Conservation (phyloP, 2,113 vertebrate species). For the Piprites chloris region DNA sequence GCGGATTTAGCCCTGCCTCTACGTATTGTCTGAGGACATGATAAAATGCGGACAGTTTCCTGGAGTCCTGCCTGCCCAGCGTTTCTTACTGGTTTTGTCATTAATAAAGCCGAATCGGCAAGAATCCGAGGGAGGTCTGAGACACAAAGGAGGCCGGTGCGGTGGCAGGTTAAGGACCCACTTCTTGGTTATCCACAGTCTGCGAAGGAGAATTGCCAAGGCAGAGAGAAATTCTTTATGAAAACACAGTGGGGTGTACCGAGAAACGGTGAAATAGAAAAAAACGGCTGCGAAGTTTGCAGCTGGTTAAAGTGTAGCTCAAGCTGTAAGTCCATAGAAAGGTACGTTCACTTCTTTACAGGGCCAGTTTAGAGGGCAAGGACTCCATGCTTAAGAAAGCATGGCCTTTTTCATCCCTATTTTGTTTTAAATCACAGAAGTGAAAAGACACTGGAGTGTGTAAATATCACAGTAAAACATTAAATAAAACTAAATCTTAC, state of each 20-base stretch:
- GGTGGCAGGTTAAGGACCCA: neutral
- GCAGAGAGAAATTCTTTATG: neutral
- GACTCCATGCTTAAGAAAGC: fast-evolving
- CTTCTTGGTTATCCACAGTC: neutral
- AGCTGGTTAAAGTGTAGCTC: neutral
- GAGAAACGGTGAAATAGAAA: neutral
- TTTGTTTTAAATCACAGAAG: neutral
- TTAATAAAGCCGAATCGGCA: neutral
- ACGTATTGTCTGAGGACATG: neutral
- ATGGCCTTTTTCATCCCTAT: neutral
- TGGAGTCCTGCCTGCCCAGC: neutral
- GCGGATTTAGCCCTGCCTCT: neutral
- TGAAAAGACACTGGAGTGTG: neutral
- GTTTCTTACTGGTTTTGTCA: neutral
- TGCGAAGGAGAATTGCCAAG: neutral
- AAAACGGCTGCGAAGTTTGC: neutral
- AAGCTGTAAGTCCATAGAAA: neutral
- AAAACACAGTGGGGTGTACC: neutral
- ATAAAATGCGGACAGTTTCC: neutral
- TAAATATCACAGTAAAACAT: neutral
- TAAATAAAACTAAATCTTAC: neutral
- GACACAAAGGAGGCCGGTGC: neutral
- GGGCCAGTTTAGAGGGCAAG: neutral
- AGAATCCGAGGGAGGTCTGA: conserved; percentile 11
- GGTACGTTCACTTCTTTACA: neutral